Base-by-base conservation (phyloP, 2,888 invertebrate species). In the Drosophila formosana region DNA sequence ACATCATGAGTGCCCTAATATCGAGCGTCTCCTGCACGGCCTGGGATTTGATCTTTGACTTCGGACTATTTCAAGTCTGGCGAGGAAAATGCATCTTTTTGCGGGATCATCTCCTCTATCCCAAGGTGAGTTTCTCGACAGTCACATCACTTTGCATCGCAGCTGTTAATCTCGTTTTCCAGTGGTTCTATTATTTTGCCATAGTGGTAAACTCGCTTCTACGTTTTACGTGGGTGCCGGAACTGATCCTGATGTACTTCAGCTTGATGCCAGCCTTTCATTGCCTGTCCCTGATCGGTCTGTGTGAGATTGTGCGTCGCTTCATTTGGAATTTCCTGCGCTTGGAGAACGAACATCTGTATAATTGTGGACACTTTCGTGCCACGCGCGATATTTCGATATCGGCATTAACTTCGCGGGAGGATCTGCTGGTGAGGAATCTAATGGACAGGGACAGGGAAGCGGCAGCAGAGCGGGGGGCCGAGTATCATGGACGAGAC, bases 251-350 rank as follows among this genome's bases (percentile, higher is more conserved):
- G 7, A 95, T 95, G 0, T 96, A 97, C 92, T 94, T 96, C 83
- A 94, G 95, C 1, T 93, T 95, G 56, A 93, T 97, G 30, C 94
- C 95, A 69, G 93, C 93, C 0, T 97, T 97, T 89, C 94, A 97
- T 1, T 95, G 97, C 95, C 94, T 95, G 8, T 96, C 96, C 0
- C 93, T 97, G 68, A 91, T 96, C 28, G 95, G 97, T 41, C 95
- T 96, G 0, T 93, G 97, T 0, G 97, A 98, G 94, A 96, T 98
- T 0, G 95, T 96, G 89, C 67, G 97, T 90, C 95, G 99, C 61
- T 99, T 98, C 93, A 95, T 99, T 39, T 99, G 99, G 99, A 99
- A 99, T 93, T 99, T 97, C 93, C 98, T 99, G 93, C 98, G 99
- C 0, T 92, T 99, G 87, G 99, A 99, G 93, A 99, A 99, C 93